Conservation (phyloP, 2,888 invertebrate genomes). For the Drosophila affinis region DNA sequence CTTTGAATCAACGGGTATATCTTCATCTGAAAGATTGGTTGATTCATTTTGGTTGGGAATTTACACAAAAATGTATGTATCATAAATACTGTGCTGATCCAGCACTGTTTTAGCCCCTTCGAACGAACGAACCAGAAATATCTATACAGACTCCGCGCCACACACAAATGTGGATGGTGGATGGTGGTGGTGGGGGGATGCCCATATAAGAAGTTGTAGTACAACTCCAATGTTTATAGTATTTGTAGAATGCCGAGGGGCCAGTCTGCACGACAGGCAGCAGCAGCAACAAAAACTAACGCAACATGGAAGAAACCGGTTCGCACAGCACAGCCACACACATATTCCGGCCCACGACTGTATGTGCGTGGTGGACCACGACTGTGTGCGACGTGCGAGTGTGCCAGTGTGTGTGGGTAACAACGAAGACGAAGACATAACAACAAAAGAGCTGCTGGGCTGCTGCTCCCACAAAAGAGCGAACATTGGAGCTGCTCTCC, state of each 20-base stretch:
- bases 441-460: slow-evolving; percentile 11
- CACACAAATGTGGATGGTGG: slow-evolving; percentile 3
- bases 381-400: slow-evolving; percentile 26
- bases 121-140: slow-evolving; percentile 19
- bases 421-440: slow-evolving; percentile 64
- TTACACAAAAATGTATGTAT: not conserved
- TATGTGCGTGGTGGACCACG: not conserved
- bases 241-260: slow-evolving; percentile 74
- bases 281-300: slow-evolving; percentile 60
- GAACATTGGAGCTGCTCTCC: not conserved
- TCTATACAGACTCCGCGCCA: slow-evolving; percentile 43
- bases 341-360: slow-evolving; percentile 26
- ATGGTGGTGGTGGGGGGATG: slow-evolving; percentile 42
- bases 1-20: not conserved
- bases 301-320: slow-evolving; percentile 63
- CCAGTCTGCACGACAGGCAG: slow-evolving; percentile 40
- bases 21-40: not conserved
- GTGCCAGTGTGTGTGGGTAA: slow-evolving; percentile 37
- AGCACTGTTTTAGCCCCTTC: too few relatives aligned
- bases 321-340: slow-evolving; percentile 16
- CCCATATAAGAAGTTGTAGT: slow-evolving; percentile 72
- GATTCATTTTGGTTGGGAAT: slow-evolving; percentile 3
- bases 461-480: not conserved
- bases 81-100: not conserved
- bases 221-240: slow-evolving; percentile 72